phyloP scores from a whole-genome alignment of 1,140 invertebrate species.

The Pseudobourletiella spinata region DNA sequence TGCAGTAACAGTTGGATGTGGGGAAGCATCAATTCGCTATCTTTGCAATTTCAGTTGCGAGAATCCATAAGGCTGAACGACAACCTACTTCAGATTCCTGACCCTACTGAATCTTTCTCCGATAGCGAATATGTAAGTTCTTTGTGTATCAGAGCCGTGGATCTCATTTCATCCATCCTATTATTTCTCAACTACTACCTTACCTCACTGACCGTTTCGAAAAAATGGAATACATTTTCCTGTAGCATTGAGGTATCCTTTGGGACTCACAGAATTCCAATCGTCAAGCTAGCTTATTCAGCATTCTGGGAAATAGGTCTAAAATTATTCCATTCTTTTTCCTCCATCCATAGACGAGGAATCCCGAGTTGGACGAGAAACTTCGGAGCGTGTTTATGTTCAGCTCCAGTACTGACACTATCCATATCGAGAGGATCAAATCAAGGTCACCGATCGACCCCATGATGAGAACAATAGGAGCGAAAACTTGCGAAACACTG shows the following conservation, averaged over 20 bases:
- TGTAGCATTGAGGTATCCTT: too few relatives aligned
- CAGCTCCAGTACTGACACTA: conserved; percentile 60
- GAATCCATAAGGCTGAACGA: conserved; percentile 10
- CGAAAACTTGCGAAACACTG: conserved; percentile 75
- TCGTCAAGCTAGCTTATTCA: too few relatives aligned
- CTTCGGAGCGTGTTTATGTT: conserved; percentile 26
- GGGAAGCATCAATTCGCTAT: too few relatives aligned
- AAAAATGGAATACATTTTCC: too few relatives aligned
- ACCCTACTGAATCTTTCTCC: conserved; percentile 14
- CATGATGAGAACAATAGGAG: conserved; percentile 57
- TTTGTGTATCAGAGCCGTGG: too few relatives aligned
- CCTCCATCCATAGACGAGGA: conserved; percentile 31
- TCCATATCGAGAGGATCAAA: conserved; percentile 74
- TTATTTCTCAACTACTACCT: too few relatives aligned
- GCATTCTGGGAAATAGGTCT: too few relatives aligned
- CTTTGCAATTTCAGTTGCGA: conserved; percentile 12
- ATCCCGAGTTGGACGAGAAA: conserved; percentile 36
- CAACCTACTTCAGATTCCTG: conserved; percentile 18
- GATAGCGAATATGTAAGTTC: conserved; percentile 28
- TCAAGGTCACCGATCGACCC: conserved; percentile 64
- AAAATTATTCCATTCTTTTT: too few relatives aligned
- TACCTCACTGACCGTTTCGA: too few relatives aligned
- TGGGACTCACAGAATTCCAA: too few relatives aligned
- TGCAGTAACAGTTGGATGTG: too few relatives aligned
- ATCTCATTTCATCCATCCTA: too few relatives aligned